These are phyloP conservation scores for Heliocidaris erythrogramma DNA, from an alignment of 35 echinoderm and acorn worm genomes.

Conservation along the genomic window DNA sequence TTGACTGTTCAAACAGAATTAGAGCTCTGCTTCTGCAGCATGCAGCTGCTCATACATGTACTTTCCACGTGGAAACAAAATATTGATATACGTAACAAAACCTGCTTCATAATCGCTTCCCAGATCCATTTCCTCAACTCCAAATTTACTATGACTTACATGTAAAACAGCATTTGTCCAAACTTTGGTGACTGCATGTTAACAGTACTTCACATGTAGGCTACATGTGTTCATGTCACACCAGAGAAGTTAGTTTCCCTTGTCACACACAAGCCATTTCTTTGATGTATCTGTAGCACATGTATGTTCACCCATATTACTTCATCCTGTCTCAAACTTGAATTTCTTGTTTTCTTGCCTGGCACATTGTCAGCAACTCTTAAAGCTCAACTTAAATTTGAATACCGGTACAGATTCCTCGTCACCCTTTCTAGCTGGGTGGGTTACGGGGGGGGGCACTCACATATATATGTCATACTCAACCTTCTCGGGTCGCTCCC, in stretches of 20 bases:
- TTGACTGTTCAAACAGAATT: too few species aligned
- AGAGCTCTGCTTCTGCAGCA: too few species aligned
- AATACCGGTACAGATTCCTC: background rate
- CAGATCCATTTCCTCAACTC: background rate
- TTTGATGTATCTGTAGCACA: background rate
- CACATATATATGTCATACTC: too few species aligned
- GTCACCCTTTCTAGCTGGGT: background rate
- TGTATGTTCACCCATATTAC: background rate
- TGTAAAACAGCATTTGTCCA: background rate
- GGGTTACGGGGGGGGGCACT: too few species aligned
- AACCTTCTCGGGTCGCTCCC: too few species aligned
- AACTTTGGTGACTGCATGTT: background rate
- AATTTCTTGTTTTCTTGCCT: background rate
- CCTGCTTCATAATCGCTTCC: background rate
- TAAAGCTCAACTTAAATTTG: background rate
- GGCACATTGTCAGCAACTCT: conserved; percentile 4
- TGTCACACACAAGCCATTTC: background rate
- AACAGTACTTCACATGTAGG: background rate
- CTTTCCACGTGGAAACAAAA: too few species aligned
- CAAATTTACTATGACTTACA: background rate
- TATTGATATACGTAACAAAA: background rate
- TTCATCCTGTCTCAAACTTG: background rate
- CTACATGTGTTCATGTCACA: background rate
- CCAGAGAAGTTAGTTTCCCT: background rate
- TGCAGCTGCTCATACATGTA: too few species aligned